phyloP scores from a whole-genome alignment of 2,113 vertebrate genomes.

The Sitta europaea region DNA sequence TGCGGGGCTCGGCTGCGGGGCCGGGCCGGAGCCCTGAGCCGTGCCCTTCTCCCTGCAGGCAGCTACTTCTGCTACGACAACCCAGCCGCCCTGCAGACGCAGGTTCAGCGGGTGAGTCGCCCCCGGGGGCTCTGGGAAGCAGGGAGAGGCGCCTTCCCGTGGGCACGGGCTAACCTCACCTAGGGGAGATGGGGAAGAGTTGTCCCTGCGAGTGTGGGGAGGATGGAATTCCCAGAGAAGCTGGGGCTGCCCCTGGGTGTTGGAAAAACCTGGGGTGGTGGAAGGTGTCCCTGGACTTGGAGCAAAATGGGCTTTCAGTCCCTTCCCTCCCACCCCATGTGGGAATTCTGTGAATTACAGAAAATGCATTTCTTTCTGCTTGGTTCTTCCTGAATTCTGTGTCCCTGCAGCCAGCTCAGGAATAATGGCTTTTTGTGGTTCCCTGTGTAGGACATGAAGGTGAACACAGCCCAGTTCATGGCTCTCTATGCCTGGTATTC shows the following conservation, averaged over 20 bases:
- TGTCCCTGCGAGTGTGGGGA: rapidly evolving
- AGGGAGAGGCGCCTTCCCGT: rapidly evolving
- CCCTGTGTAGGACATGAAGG: constrained; percentile 82
- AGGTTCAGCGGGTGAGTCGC: constrained; percentile 82
- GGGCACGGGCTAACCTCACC: too few species aligned
- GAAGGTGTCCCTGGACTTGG: not conserved
- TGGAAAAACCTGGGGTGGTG: rapidly evolving
- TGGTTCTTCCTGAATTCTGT: rapidly evolving
- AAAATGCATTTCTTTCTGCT: rapidly evolving
- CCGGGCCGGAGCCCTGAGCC: not conserved
- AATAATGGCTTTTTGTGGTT: rapidly evolving
- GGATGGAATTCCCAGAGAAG: not conserved
- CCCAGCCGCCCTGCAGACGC: constrained; percentile 88
- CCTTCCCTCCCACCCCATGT: too few species aligned
- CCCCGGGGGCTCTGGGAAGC: rapidly evolving
- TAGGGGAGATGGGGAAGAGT: rapidly evolving
- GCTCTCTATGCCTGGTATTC: constrained; percentile 97
- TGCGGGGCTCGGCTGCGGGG: too few species aligned
- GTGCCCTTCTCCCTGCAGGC: constrained; percentile 70
- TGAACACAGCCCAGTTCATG: constrained; percentile 91
- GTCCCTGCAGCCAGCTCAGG: rapidly evolving
- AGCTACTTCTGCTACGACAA: constrained; percentile 98
- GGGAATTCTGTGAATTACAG: rapidly evolving
- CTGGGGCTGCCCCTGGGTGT: not conserved
- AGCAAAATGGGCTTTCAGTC: not conserved